phyloP scores from a whole-genome alignment of 1,140 invertebrate species.

The Trichonephila clavipes region DNA sequence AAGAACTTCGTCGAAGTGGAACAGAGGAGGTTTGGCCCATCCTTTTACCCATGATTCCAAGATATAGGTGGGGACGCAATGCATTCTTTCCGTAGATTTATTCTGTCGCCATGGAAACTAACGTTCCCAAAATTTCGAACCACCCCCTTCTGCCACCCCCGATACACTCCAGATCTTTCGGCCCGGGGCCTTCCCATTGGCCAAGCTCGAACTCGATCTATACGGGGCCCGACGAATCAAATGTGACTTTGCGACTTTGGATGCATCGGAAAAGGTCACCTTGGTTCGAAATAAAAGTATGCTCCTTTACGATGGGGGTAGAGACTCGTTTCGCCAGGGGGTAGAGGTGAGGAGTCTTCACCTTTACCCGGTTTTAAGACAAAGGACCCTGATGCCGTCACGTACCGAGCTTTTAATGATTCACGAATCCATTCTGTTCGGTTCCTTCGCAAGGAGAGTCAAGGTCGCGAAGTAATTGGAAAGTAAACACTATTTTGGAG shows the following conservation, averaged over 20 bases:
- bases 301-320: not conserved
- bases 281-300: slow-evolving; percentile 37
- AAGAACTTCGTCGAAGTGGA: slow-evolving; percentile 1
- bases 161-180: not conserved
- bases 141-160: not conserved
- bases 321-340: not conserved
- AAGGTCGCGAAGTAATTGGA: slow-evolving; percentile 3
- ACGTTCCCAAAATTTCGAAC: slow-evolving; percentile 70
- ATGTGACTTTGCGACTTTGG: slow-evolving; percentile 69
- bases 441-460: not conserved
- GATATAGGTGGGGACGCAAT: slow-evolving; percentile 63
- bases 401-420: not conserved
- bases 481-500: not conserved
- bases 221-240: slow-evolving; percentile 64
- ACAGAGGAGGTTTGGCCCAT: slow-evolving; percentile 40
- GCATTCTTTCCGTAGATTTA: slow-evolving; percentile 58
- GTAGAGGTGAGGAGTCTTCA: not conserved
- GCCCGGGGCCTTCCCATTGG: slow-evolving; percentile 49
- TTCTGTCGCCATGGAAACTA: slow-evolving; percentile 65
- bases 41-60: slow-evolving; percentile 50
- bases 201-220: slow-evolving; percentile 56
- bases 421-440: not conserved
- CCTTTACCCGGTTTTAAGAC: slow-evolving; percentile 1
- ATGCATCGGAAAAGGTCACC: slow-evolving; percentile 59
- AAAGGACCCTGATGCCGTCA: not conserved